Evolutionary conservation across 2,888 invertebrate genomes (phyloP), one percentile per base, ranked within the genome.

Genomic region (Lissocephala sabroskyi): DNA sequence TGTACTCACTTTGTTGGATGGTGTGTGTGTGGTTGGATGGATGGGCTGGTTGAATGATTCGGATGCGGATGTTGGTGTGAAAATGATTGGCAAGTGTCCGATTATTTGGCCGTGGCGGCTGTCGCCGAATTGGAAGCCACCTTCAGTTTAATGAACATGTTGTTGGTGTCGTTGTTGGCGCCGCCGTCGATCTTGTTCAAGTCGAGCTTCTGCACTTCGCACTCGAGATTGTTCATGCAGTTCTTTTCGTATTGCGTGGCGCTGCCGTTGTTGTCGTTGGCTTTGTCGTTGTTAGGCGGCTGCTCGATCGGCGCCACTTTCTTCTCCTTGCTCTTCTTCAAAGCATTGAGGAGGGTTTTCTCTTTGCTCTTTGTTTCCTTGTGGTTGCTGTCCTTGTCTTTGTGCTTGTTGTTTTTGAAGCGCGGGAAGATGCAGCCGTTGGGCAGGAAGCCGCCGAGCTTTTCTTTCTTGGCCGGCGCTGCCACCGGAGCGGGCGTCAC

Each of bases 361-460:
- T 81, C 80, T 62, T 82, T 79, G 50, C 82, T 79, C 39, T 79
- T 79, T 41, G 68, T 59, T 45, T 76, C 82, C 53, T 71, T 79
- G 65, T 61, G 82, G 57, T 56, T 74, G 3, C 60, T 49, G 19
- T 82, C 81, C 55, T 77, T 82, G 39, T 83, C 83, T 63, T 83
- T 84, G 55, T 84, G 79, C 56, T 84, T 84, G 58, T 79, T 82
- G 57, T 84, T 83, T 52, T 84, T 84, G 49, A 84, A 84, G 41
- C 84, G 80, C 54, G 84, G 84, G 62, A 84, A 84, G 56, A 84
- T 84, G 53, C 84, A 84, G 46, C 84, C 83, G 49, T 84, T 84
- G 43, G 84, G 84, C 55, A 84, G 60, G 55, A 84, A 84, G 7
- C 84, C 84, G 28, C 81, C 83, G n/a, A 84, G 62, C 59, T 84